Conservation (phyloP, 2,797 vertebrate species). For the Brachyalestes nurse region DNA sequence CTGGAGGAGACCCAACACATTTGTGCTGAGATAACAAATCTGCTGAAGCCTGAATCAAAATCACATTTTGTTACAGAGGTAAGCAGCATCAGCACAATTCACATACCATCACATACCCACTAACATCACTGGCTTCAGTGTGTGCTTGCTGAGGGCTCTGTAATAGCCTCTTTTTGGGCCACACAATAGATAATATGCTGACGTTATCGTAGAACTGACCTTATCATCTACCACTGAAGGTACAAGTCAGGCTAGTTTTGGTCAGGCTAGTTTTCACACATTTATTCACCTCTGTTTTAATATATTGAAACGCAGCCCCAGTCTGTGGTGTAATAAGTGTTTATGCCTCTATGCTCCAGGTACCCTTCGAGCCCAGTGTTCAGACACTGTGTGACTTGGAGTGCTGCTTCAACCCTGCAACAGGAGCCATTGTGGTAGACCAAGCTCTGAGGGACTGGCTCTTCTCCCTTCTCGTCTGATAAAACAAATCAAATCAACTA, state of each 20-base stretch:
- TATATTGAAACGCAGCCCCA: neutral
- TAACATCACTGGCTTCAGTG: neutral
- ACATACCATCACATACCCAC: neutral
- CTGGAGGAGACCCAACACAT: conserved; percentile 74
- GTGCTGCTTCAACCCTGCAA: conserved; percentile 81
- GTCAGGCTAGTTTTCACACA: no score
- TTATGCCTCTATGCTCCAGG: conserved; percentile 61
- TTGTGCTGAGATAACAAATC: conserved; percentile 76
- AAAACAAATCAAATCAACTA: neutral
- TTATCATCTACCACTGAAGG: no score
- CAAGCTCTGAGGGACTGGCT: conserved; percentile 79
- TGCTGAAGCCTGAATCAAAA: conserved; percentile 67
- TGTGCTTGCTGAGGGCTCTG: no score
- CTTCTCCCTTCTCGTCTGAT: conserved; percentile 70
- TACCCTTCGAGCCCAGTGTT: conserved; percentile 79
- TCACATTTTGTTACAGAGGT: conserved; percentile 72
- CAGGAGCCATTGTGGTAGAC: conserved; percentile 73
- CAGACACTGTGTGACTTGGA: conserved; percentile 75
- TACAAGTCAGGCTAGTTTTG: no score
- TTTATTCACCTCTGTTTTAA: neutral
- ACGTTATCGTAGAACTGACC: no score
- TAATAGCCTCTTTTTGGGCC: no score
- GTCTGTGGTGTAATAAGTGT: neutral
- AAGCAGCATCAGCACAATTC: conserved; percentile 35
- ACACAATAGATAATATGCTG: no score